Evolutionary conservation across 1,140 invertebrate genomes (phyloP).

Genomic region (Colletes latitarsis): DNA sequence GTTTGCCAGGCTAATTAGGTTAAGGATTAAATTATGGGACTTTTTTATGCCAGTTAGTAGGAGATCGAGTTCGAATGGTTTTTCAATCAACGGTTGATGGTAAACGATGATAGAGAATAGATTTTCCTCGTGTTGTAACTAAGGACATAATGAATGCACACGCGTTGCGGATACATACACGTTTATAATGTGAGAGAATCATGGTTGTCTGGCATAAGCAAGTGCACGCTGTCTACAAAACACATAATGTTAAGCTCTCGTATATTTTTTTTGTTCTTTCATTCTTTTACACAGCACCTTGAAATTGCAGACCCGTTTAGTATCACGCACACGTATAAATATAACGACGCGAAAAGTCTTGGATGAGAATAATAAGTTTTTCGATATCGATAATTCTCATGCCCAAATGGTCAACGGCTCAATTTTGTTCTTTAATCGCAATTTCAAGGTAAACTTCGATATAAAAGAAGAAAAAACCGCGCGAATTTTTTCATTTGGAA

Average conservation of each 20-base stretch:
- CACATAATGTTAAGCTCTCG: constrained; percentile 5
- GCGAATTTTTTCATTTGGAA: constrained; percentile 5
- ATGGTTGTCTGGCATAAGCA: constrained; percentile 40
- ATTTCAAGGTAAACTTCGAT: constrained; percentile 35
- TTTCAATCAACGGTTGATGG: constrained; percentile 34
- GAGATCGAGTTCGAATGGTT: constrained; percentile 45
- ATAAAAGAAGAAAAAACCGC: constrained; percentile 3
- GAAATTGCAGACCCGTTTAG: constrained; percentile 26
- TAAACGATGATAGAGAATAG: constrained; percentile 34
- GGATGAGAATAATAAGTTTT: neutral
- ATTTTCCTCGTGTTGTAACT: constrained; percentile 31
- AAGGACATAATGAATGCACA: constrained; percentile 15
- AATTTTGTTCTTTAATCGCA: constrained; percentile 4
- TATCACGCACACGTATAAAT: constrained; percentile 9
- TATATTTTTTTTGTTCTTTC: neutral
- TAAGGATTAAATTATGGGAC: constrained; percentile 62
- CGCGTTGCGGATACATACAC: constrained; percentile 1
- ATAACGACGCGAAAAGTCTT: neutral
- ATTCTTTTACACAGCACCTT: constrained; percentile 15
- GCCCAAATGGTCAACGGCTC: constrained; percentile 3
- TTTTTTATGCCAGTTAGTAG: constrained; percentile 62
- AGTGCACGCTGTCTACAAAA: constrained; percentile 40
- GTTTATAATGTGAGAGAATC: constrained; percentile 9
- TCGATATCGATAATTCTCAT: neutral
- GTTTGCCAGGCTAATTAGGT: constrained; percentile 51